Evolutionary conservation across 2,888 invertebrate genomes (phyloP).

Genomic region (Vanessa cardui): DNA sequence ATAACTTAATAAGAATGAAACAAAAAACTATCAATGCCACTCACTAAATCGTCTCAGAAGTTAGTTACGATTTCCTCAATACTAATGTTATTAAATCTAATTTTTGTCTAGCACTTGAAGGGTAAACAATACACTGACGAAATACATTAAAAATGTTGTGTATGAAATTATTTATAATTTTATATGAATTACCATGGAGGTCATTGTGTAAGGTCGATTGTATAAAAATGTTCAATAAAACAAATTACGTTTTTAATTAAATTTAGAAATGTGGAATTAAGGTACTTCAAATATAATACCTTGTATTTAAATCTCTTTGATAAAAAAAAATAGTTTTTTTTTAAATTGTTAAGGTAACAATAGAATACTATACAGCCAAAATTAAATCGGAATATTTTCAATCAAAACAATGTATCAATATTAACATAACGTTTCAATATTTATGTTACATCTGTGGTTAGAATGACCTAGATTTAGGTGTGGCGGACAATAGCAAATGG

Average conservation of each 20-base stretch:
- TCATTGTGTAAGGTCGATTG: conserved; percentile 20
- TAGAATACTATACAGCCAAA: background rate
- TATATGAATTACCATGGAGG: conserved; percentile 20
- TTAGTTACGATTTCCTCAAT: conserved; percentile 37
- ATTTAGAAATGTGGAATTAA: background rate
- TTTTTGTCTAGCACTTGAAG: conserved; percentile 33
- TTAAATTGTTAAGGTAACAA: background rate
- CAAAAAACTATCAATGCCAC: conserved; percentile 37
- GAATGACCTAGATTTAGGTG: conserved; percentile 20
- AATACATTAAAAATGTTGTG: conserved; percentile 23
- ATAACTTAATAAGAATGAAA: too few species aligned
- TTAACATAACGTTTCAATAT: conserved; percentile 14
- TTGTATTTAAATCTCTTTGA: too few species aligned
- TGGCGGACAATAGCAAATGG: conserved; percentile 23
- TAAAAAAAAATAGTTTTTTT: too few species aligned
- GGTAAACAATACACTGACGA: conserved; percentile 27
- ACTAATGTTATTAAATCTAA: conserved; percentile 34
- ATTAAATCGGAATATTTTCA: background rate
- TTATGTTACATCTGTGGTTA: conserved; percentile 26
- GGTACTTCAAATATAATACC: too few species aligned
- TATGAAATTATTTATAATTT: conserved; percentile 14
- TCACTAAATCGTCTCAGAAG: conserved; percentile 33
- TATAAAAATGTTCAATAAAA: conserved; percentile 1
- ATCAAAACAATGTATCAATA: conserved; percentile 3
- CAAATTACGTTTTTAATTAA: background rate